Base-by-base conservation (phyloP, 2,113 vertebrate genomes). In the Alexandromys fortis region DNA sequence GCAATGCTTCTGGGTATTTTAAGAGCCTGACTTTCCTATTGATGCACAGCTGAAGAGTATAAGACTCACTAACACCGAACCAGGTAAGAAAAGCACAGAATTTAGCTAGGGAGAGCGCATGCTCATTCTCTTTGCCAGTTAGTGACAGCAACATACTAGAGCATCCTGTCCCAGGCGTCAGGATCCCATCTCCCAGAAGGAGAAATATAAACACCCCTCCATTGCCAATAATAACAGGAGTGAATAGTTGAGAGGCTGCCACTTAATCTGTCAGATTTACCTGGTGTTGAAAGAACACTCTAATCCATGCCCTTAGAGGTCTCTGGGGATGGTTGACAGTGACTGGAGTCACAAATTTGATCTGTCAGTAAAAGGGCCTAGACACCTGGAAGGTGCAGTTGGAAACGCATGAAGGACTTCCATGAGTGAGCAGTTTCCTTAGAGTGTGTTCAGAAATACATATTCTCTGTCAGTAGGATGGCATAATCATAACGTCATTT, bases 181-280 rank as follows among this genome's bases (percentile, higher is more conserved):
- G 24, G 8, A 2, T 12, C 24, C 24, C 35, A 21, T 68, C 55
- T 12, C 30, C 68, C 12, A n/a, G 67, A 89, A 49, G 24, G 55
- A 26, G 75, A 89, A 9, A 79, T 70, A 78, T 42, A 75, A 86
- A 58, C 55, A 58, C 35, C 26, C 58, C 55, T 72, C 4, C 35
- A 79, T 11, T 79, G 68, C 91, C 72, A 90, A n/a, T 38, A 88
- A 73, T 63, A 30, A 55, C 63, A 33, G 70, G 65, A 93, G 22
- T 22, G 45, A 95, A 52, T 38, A 38, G 11, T 21, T 83, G 63
- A 85, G 58, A 81, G 61, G 21, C 75, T 88, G 17, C 75, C 76
- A 49, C 79, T 94, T 94, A 76, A 21, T 75, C 88, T 90, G 68
- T 90, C 85, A 96, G 70, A 85, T 87, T 87, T 93, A 94, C 49